Evolutionary conservation across 2,113 vertebrate species (phyloP).

Genomic region (Equus quagga): DNA sequence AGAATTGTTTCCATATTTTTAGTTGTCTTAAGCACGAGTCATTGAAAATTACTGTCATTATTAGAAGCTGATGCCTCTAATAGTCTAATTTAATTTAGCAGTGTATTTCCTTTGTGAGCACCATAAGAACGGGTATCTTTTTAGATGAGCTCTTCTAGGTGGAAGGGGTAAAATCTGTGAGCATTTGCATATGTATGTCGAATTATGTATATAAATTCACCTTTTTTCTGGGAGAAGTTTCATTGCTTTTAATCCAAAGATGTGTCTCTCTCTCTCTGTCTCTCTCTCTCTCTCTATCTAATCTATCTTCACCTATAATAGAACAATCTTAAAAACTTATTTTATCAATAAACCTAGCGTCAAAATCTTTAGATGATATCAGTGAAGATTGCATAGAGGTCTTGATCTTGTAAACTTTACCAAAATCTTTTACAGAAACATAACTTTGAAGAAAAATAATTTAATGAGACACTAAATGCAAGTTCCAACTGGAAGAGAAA

Average conservation of each 20-base stretch:
- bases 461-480: not conserved
- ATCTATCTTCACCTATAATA: not conserved
- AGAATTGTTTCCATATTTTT: slow-evolving; percentile 10
- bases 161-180: not conserved
- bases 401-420: not conserved
- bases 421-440: not conserved
- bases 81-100: not conserved
- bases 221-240: not conserved
- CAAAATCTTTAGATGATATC: slow-evolving; percentile 19
- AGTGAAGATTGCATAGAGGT: not conserved
- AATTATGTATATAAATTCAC: not conserved
- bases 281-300: too few relatives aligned
- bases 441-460: slow-evolving; percentile 11
- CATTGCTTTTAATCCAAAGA: not conserved
- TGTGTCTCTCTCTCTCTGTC: not conserved
- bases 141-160: not conserved
- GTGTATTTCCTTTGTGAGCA: not conserved
- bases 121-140: not conserved
- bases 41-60: not conserved
- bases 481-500: not conserved
- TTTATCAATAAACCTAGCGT: slow-evolving; percentile 1
- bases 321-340: slow-evolving; percentile 34
- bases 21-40: not conserved
- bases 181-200: not conserved
- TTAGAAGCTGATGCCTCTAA: not conserved